Conservation (phyloP, 2,888 invertebrate species). For the Ormia ochracea region DNA sequence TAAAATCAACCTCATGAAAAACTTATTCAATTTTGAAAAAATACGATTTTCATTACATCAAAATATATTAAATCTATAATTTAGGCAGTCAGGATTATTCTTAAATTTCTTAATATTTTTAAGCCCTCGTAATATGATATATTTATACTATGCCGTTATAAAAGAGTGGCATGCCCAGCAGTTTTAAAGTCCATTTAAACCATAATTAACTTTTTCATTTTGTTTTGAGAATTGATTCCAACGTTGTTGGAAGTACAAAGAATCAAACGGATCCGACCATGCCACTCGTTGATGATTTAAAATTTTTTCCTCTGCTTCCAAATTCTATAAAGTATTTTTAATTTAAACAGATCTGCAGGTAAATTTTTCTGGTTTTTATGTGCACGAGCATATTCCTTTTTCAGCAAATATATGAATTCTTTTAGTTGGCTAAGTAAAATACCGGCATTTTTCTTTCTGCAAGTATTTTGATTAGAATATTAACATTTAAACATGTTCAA, state of each 20-base stretch:
- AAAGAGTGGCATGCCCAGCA: not conserved
- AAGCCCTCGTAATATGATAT: not conserved
- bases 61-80: no score
- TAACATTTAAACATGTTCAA: conserved; percentile 14
- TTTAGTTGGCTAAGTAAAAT: not conserved
- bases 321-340: no score
- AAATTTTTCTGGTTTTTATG: not conserved
- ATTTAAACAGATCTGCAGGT: not conserved
- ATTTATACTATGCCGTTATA: not conserved
- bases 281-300: no score
- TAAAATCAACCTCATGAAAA: no score
- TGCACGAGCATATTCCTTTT: no score
- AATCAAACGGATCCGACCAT: not conserved
- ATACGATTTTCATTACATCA: no score
- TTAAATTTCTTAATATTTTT: no score
- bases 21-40: no score
- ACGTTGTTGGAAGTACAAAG: not conserved
- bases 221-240: not conserved
- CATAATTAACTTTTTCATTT: not conserved
- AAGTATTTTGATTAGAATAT: not conserved
- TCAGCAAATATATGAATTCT: not conserved
- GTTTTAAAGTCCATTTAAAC: not conserved
- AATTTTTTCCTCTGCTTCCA: no score
- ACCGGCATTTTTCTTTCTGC: not conserved
- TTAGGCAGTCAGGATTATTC: no score